A percentile compares a stretch with the other conserved stretches of the same genome.
Evolutionary conservation across 1,140 invertebrate species (phyloP).

Genomic region (Lepidostoma basale): DNA sequence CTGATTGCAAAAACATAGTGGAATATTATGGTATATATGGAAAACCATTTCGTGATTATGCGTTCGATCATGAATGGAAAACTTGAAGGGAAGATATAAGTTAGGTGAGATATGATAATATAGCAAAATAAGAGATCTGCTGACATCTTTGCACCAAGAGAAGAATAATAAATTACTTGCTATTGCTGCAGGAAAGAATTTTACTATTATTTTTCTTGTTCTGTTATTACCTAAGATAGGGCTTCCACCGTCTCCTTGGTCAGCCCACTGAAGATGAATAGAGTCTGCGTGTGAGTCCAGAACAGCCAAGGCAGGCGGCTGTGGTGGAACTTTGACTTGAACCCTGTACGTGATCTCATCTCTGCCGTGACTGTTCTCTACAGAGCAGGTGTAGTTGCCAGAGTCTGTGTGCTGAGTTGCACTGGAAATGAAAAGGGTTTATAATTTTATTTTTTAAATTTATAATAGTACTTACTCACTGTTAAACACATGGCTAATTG

Average conservation of each 20-base stretch:
- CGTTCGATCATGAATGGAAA: no score
- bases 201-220: no score
- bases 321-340: slow-evolving; percentile 71
- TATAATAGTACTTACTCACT: background rate
- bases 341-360: slow-evolving; percentile 83
- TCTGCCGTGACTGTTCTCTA: slow-evolving; percentile 82
- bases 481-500: no score
- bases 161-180: background rate
- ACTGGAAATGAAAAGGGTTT: slow-evolving; percentile 48
- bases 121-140: no score
- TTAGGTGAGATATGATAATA: no score
- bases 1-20: no score
- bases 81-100: no score
- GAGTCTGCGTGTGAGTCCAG: slow-evolving; percentile 74
- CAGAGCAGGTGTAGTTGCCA: slow-evolving; percentile 90
- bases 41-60: no score
- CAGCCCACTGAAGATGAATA: slow-evolving; percentile 70
- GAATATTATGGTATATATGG: no score
- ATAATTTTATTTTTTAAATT: no score
- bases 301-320: slow-evolving; percentile 69
- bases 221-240: slow-evolving; percentile 69
- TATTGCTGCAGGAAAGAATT: no score
- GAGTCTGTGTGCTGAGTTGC: slow-evolving; percentile 76
- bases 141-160: no score
- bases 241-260: slow-evolving; percentile 73